Evolutionary conservation across 30 jellyfish, hydroid and myxozoan species (phyloP).

Genomic region (Morbakka virulenta): DNA sequence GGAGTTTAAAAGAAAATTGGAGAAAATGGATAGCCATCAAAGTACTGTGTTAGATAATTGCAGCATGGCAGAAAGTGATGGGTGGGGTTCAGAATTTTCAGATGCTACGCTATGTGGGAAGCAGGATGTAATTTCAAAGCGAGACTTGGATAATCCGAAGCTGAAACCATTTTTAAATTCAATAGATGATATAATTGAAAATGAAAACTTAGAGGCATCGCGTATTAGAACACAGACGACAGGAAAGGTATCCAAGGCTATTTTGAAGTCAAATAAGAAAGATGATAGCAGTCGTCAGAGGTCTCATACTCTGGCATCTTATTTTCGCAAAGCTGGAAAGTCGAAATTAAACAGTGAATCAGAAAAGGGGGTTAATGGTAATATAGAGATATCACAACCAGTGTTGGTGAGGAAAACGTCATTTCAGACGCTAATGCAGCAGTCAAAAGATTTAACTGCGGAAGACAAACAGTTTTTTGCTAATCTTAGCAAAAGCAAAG

Average conservation of each 20-base stretch:
- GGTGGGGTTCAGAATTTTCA: conserved; percentile 68
- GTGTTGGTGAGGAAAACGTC: not conserved
- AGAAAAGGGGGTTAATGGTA: not conserved
- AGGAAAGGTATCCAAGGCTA: not conserved
- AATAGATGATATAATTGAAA: not conserved
- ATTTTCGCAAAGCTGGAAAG: not conserved
- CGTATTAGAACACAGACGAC: not conserved
- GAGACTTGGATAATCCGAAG: conserved; percentile 17
- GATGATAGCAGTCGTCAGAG: not conserved
- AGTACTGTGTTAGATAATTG: not conserved
- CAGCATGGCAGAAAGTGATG: conserved; percentile 14
- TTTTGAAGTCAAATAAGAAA: too few species aligned
- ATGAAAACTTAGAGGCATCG: not conserved
- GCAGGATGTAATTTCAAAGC: not conserved
- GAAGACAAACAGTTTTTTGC: not conserved
- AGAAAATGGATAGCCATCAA: not conserved
- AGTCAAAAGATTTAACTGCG: not conserved
- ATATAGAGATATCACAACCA: not conserved
- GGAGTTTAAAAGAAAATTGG: not conserved
- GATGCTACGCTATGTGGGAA: conserved; percentile 5
- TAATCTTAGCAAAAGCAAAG: not conserved
- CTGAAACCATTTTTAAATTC: conserved; percentile 29
- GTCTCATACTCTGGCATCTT: not conserved
- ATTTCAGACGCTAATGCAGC: not conserved
- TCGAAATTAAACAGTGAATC: not conserved